A percentile compares a stretch with the other conserved stretches of the same genome.
These are phyloP conservation scores for Heliconius sara DNA, from an alignment of 2,888 invertebrate genomes.

Conservation along the genomic window DNA sequence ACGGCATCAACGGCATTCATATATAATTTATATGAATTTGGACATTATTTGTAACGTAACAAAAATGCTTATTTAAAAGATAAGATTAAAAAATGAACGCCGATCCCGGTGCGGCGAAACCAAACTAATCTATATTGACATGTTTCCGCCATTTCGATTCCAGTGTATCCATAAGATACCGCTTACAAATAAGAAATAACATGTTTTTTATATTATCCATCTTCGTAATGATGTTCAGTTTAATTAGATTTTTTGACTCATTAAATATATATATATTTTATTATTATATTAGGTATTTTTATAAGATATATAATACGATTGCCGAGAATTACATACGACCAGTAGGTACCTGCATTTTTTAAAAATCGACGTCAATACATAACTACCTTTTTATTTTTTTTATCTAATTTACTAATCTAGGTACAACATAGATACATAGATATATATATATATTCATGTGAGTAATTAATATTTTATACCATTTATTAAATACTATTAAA, in stretches of 20 bases:
- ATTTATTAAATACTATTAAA: neutral
- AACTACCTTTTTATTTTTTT: neutral
- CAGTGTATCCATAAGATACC: slow-evolving; percentile 69
- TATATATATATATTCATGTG: neutral
- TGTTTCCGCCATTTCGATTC: slow-evolving; percentile 80
- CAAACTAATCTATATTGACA: slow-evolving; percentile 78
- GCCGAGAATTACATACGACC: too few relatives aligned
- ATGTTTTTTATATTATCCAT: slow-evolving; percentile 58
- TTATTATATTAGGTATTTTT: neutral
- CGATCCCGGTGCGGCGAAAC: slow-evolving; percentile 55
- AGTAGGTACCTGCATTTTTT: too few relatives aligned
- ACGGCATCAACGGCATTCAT: neutral
- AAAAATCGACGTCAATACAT: too few relatives aligned
- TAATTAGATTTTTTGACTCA: neutral
- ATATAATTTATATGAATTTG: slow-evolving; percentile 8
- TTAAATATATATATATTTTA: neutral
- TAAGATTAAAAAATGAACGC: slow-evolving; percentile 50
- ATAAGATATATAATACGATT: too few relatives aligned
- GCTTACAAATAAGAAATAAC: slow-evolving; percentile 60
- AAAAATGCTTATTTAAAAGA: slow-evolving; percentile 41
- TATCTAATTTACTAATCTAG: neutral
- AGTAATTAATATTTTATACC: neutral
- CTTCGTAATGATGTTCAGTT: slow-evolving; percentile 46
- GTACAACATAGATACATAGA: neutral
- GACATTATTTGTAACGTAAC: slow-evolving; percentile 36